Base-by-base conservation (phyloP, 1,140 invertebrate species). In the Drosophila chauvacae region DNA sequence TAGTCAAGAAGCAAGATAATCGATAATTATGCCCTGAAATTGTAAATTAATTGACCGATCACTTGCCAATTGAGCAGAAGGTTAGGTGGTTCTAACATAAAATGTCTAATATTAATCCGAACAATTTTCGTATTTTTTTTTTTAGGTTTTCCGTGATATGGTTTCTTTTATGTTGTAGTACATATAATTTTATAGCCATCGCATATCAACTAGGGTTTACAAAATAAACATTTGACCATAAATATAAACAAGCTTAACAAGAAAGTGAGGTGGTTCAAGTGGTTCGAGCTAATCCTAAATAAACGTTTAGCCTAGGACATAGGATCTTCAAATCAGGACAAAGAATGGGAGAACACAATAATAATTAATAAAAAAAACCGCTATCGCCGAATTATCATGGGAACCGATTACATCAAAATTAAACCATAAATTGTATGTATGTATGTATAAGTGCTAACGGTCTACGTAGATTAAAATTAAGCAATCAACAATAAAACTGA, bases 401-500 rank as follows among this genome's bases (percentile, higher is more conserved):
- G 51, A 72, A 77, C 63, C 62, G 73, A 77, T 77, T 60, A 56
- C 18, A 55, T 55, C 9, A 56, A 44, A 75, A 75, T 50, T 63
- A 75, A 76, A 44, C 65, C 59, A 47, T 48, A 35, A 35, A 4
- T 35, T 35, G 33, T 35, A 60, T 57, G 55, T 47, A 60, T 57
- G 55, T 47, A 61, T 48, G 47, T 48, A 61, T 69, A 53, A 6
- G 18, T 44, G 42, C 42, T 44, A 44, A 44, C 42, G 10, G 18
- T 71, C 64, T 79, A 47, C 59, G 47, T 79, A 70, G 44, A 78
- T 69, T 91, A 84, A 76, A 75, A 81, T 90, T 75, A 82, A 80
- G 84, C 84, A 87, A 90, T 88, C 83, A 90, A 90, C 86, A 90
- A 90, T 90, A 86, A 91, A 92, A 92, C 87, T 91, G 91, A 92